These are phyloP conservation scores for Steinernema scapterisci DNA, from an alignment of 2,888 invertebrate genomes.

Conservation along the genomic window DNA sequence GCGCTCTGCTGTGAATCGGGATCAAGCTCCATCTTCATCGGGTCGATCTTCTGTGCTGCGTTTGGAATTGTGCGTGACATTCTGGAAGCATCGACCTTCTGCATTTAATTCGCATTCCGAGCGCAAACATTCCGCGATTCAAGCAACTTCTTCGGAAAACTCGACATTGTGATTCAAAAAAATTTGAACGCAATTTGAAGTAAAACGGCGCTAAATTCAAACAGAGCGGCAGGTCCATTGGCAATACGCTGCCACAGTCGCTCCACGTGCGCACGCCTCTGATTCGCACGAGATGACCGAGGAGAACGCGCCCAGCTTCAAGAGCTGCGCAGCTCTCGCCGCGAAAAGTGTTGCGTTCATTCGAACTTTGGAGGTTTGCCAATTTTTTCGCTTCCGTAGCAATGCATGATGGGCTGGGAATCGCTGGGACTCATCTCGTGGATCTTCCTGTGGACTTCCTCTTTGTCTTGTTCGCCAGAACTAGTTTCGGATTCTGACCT, in stretches of 20 bases:
- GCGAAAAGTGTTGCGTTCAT: too few species aligned
- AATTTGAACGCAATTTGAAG: background rate
- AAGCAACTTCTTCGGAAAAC: background rate
- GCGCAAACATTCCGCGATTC: background rate
- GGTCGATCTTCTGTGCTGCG: background rate
- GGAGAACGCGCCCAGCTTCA: background rate
- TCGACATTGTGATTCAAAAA: slow-evolving; percentile 5
- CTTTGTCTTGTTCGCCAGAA: too few species aligned
- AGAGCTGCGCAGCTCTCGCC: too few species aligned
- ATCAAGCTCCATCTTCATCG: too few species aligned
- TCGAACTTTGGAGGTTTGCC: too few species aligned
- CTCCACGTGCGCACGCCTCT: background rate
- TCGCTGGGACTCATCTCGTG: too few species aligned
- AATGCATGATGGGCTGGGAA: too few species aligned
- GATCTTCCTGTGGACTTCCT: too few species aligned
- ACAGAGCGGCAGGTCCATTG: too few species aligned
- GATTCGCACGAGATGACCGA: background rate
- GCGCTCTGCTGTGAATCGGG: too few species aligned
- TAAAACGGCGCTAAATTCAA: slow-evolving; percentile 8
- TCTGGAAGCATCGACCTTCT: background rate
- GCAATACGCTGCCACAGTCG: background rate
- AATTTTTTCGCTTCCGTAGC: too few species aligned
- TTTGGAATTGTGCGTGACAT: slow-evolving; percentile 4
- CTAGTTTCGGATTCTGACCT: too few species aligned
- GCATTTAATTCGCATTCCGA: background rate